Percentiles rank a stretch among this genome's conserved stretches.
These are phyloP conservation scores for Portevinia maculata DNA, from an alignment of 2,888 invertebrate species.

Conservation along the genomic window DNA sequence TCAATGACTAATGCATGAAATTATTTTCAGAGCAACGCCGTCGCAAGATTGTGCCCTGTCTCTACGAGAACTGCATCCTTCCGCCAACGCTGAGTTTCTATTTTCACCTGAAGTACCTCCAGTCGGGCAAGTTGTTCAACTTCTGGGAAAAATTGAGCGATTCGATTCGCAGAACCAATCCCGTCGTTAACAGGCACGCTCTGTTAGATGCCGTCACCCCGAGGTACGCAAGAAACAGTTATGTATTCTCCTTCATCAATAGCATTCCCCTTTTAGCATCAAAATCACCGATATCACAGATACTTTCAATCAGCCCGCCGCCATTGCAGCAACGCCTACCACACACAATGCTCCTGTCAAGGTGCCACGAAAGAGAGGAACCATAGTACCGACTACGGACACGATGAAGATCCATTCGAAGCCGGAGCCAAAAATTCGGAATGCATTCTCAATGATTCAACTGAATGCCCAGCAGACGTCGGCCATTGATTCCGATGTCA, in stretches of 20 bases:
- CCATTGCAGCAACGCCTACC: neutral
- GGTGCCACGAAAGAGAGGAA: conserved; percentile 36
- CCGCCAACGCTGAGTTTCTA: conserved; percentile 87
- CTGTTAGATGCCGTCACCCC: neutral
- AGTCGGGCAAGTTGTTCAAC: conserved; percentile 84
- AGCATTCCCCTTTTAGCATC: conserved; percentile 12
- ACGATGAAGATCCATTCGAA: conserved; percentile 28
- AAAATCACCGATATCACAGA: conserved; percentile 51
- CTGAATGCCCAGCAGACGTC: conserved; percentile 11
- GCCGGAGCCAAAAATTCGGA: conserved; percentile 34
- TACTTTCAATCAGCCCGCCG: neutral
- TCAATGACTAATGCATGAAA: neutral
- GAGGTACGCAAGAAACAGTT: conserved; percentile 14
- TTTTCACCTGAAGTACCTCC: conserved; percentile 85
- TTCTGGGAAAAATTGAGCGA: conserved; percentile 88
- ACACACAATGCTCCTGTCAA: conserved; percentile 29
- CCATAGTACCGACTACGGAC: conserved; percentile 20
- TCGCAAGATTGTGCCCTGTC: conserved; percentile 88
- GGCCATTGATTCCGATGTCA: neutral
- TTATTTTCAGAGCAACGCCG: conserved; percentile 83
- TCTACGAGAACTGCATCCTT: conserved; percentile 86
- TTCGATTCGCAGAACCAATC: conserved; percentile 81
- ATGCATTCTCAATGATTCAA: conserved; percentile 55
- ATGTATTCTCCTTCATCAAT: neutral
- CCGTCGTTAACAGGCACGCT: conserved; percentile 28